Evolutionary conservation across 35 echinoderm and acorn worm genomes (phyloP).

Genomic region (Ophioderma brevispina): DNA sequence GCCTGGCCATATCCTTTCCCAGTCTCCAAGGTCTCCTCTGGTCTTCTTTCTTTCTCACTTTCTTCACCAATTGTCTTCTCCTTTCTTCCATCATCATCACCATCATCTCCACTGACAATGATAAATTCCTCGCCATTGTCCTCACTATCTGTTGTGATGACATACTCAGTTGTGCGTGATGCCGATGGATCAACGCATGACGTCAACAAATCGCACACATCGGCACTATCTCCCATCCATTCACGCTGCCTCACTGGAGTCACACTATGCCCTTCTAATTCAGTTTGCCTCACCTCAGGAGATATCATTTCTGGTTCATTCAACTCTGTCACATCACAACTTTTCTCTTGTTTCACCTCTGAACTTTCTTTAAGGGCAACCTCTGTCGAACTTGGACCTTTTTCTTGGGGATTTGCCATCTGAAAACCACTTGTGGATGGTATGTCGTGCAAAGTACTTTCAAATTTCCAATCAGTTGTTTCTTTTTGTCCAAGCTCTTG

Average conservation of each 20-base stretch:
- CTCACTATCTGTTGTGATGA: neutral
- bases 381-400: too few relatives aligned
- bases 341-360: too few relatives aligned
- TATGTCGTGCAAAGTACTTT: neutral
- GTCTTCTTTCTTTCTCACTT: neutral
- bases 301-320: too few relatives aligned
- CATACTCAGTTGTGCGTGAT: neutral
- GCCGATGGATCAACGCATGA: neutral
- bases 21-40: neutral
- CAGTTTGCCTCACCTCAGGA: too few relatives aligned
- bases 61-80: neutral
- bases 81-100: constrained; percentile 5
- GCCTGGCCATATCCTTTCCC: neutral
- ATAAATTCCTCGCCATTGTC: neutral
- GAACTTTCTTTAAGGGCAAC: too few relatives aligned
- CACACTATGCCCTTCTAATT: neutral
- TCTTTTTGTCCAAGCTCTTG: too few relatives aligned
- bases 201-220: neutral
- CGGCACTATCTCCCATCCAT: neutral
- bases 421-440: neutral
- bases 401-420: neutral
- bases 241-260: neutral
- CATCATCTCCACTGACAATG: constrained; percentile 26
- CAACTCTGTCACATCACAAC: too few relatives aligned
- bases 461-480: too few relatives aligned